Evolutionary conservation across 1,140 invertebrate species (phyloP).

Genomic region (Drosophila sp.): DNA sequence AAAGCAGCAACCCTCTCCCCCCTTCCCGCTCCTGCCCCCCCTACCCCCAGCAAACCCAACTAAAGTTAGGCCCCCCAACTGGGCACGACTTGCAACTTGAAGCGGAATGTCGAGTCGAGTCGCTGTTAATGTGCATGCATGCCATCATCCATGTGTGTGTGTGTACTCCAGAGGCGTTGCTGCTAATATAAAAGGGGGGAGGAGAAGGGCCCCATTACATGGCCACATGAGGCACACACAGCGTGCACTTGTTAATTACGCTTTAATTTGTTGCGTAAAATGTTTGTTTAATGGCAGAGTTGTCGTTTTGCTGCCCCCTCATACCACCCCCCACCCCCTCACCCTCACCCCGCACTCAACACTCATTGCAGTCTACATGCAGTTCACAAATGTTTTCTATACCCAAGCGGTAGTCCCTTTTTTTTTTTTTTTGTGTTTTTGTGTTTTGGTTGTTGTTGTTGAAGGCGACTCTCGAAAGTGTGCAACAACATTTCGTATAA

Average conservation of each 20-base stretch:
- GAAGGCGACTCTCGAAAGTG: conserved; percentile 56
- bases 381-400: conserved; percentile 32
- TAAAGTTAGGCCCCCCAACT: conserved; percentile 43
- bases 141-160: conserved; percentile 16
- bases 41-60: conserved; percentile 23
- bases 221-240: conserved; percentile 61
- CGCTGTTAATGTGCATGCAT: neutral
- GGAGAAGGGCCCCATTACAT: conserved; percentile 36
- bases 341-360: neutral
- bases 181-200: conserved; percentile 55
- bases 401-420: neutral
- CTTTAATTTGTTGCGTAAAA: conserved; percentile 81
- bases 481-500: conserved; percentile 71
- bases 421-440: neutral
- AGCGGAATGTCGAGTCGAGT: conserved; percentile 54
- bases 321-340: conserved; percentile 5
- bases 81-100: conserved; percentile 60
- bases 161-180: conserved; percentile 41
- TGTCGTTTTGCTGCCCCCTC: conserved; percentile 58
- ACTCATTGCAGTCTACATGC: conserved; percentile 44
- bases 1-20: neutral
- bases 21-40: no score
- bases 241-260: conserved; percentile 79
- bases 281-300: conserved; percentile 76
- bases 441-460: conserved; percentile 26